Base-by-base conservation (phyloP, 1,140 invertebrate genomes). In the Lanistes nyassanus region DNA sequence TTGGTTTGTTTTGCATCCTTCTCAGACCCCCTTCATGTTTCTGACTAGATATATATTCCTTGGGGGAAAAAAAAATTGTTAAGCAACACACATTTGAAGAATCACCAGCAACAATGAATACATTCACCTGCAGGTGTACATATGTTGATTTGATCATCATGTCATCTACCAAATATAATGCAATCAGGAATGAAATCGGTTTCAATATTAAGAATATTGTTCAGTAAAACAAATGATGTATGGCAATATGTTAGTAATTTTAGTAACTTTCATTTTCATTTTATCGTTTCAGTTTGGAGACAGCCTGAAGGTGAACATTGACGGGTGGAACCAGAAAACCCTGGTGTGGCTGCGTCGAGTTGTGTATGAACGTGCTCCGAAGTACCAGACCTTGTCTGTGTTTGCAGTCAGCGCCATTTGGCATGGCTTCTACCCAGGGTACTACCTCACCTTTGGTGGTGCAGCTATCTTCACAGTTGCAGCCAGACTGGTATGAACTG, bases 351-450 rank as follows among this genome's bases (percentile, higher is more conserved):
- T 89, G 53, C 77, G 88, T 11, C 77, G 82, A 1, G 77, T 84
- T 23, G 84, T 88, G 2, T 89, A 89, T 74, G 87, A 89, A 29
- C 76, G 88, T n/a, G 76, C 78, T 19, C 81, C 81, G 0, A 60
- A 65, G 21, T 79, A 84, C 62, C 81, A 84, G n/a, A 90, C 89
- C 21, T 66, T 90, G 16, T 91, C 93, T 64, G 98, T 97, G 2
- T 99, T 97, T 89, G 89, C 93, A 2, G 90, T 98, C 64, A 98
- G 96, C 70, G 97, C 97, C 26, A 85, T 98, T 34, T 99, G 98
- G 98, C 98, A 99, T 90, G 98, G 90, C 73, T 98, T 98, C 88
- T 97, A 98, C 90, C 96, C 97, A 9, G 97, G 98, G 21, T 99
- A 99, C 90, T 99, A 99, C 88, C 86, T 99, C 53, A 97, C 96